phyloP scores from a whole-genome alignment of 2,888 invertebrate species.

The Machimus rusticus region DNA sequence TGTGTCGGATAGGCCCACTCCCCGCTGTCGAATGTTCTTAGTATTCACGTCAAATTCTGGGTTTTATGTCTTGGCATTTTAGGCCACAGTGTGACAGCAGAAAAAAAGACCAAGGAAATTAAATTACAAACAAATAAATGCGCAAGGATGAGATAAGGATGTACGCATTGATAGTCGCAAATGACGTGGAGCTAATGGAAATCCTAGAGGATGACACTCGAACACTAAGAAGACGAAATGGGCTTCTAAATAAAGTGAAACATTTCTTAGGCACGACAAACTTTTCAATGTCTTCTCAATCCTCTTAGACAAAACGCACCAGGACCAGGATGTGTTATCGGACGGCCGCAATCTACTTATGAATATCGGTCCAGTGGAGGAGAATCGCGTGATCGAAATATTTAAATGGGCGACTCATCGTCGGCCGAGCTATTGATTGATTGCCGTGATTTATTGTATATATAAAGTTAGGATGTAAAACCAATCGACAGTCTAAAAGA shows the following conservation, averaged over 20 bases:
- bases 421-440: neutral
- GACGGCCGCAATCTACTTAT: neutral
- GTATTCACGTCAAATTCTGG: constrained; percentile 37
- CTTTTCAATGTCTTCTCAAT: neutral
- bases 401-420: constrained; percentile 21
- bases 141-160: neutral
- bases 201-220: neutral
- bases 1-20: constrained; percentile 21
- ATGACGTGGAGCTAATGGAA: neutral
- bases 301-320: neutral
- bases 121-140: constrained; percentile 33
- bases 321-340: neutral
- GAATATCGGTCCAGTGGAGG: neutral
- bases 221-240: neutral
- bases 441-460: neutral
- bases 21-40: constrained; percentile 23
- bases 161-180: constrained; percentile 6
- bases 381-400: constrained; percentile 2
- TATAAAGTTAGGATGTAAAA: neutral
- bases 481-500: neutral
- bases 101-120: constrained; percentile 35
- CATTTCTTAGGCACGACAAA: neutral
- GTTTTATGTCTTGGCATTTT: constrained; percentile 39
- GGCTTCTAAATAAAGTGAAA: neutral
- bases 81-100: constrained; percentile 35